Evolutionary conservation across 2,113 vertebrate genomes (phyloP).

Genomic region (Neotoma lepida): DNA sequence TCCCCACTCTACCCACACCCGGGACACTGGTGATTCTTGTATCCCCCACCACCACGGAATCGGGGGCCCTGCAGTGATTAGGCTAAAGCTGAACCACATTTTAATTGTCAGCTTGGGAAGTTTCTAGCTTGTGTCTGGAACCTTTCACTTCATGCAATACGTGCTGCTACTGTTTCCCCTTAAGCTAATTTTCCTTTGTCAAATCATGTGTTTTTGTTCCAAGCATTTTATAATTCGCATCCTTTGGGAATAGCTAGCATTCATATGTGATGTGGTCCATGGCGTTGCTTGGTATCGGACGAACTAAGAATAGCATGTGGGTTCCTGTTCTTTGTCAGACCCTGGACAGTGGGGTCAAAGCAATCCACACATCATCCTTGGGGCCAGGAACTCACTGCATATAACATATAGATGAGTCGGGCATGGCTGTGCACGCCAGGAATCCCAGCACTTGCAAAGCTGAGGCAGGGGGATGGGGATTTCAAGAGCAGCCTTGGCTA

Average conservation of each 20-base stretch:
- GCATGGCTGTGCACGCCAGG: rapidly evolving
- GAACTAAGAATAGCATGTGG: neutral
- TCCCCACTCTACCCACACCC: neutral
- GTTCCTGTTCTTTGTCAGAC: neutral
- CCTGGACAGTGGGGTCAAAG: neutral
- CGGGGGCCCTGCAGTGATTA: neutral
- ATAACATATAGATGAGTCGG: neutral
- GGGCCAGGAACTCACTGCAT: neutral
- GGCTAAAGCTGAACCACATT: neutral
- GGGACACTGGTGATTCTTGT: neutral
- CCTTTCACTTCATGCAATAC: neutral
- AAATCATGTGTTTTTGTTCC: neutral
- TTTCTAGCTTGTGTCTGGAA: constrained; percentile 31
- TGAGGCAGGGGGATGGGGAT: too few relatives aligned
- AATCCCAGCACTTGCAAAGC: too few relatives aligned
- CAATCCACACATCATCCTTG: neutral
- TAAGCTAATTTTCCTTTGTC: neutral
- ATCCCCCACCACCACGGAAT: neutral
- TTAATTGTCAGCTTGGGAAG: neutral
- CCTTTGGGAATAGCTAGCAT: constrained; percentile 7
- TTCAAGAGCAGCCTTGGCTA: neutral
- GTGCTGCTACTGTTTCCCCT: neutral
- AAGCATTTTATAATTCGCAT: neutral
- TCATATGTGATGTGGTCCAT: neutral
- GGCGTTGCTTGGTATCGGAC: neutral